Evolutionary conservation across 2,797 vertebrate species (phyloP), one percentile per base, ranked within the genome.

Genomic region (Melanogrammus aeglefinus): DNA sequence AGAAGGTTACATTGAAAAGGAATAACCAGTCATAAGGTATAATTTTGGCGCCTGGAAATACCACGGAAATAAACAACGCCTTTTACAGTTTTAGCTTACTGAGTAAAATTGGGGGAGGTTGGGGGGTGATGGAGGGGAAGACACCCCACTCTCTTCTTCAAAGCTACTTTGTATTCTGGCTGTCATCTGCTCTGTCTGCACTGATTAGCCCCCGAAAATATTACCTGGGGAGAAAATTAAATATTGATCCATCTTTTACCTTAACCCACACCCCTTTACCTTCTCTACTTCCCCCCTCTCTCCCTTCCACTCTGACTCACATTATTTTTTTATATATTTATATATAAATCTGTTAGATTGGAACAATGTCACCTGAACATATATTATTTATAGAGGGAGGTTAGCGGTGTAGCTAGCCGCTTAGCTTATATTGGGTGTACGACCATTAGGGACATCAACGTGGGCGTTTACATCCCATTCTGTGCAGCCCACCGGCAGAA

Each of bases 161-260:
- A 79, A 73, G 78, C 91, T 92, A 88, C 90, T 93, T 94, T 89
- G 86, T 92, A 94, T 93, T 94, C 92, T 90, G 90, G 86, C 89
- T 93, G 92, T 94, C 93, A 94, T 93, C 91, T 92, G 92, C 87
- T 83, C 87, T 86, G 86, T 93, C 83, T 63, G 87, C 84, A 85
- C 90, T 92, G 93, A 94, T 95, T 94, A 94, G 92, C 87, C 80
- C 79, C 86, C 83, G 89, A 91, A 92, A 93, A 93, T 91, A 90
- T 94, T 91, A 94, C 90, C 90, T 90, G 89, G 87, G 88, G 88
- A 94, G 93, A 94, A 94, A 94, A 95, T 94, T 93, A 94, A 94
- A 94, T 94, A 95, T 95, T 94, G 94, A 95, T 95, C 91, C 92
- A 93, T 92, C 92, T 94, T 92, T 92, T 91, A 88, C 84, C 86